phyloP scores from a whole-genome alignment of 2,888 invertebrate genomes.

The Abrostola tripartita region DNA sequence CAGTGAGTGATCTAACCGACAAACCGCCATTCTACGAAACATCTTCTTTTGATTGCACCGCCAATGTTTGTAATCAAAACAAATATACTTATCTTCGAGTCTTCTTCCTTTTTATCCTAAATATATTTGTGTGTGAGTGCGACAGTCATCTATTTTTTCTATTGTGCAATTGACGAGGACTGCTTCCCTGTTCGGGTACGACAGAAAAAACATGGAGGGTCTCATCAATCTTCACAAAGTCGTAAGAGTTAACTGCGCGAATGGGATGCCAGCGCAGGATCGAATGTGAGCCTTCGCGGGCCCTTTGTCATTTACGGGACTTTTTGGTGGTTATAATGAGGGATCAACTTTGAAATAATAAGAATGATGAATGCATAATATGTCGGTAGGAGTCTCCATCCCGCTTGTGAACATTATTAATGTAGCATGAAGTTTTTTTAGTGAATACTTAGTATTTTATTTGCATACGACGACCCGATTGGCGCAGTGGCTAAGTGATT shows the following conservation, averaged over 20 bases:
- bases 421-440: too few species aligned
- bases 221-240: constrained; percentile 50
- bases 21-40: too few species aligned
- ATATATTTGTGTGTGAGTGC: constrained; percentile 44
- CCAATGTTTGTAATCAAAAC: too few species aligned
- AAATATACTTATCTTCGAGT: too few species aligned
- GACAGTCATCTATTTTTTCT: constrained; percentile 11
- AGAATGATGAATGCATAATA: neutral
- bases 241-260: constrained; percentile 42
- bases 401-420: too few species aligned
- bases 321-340: neutral
- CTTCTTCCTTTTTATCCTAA: too few species aligned
- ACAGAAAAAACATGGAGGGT: constrained; percentile 39
- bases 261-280: constrained; percentile 27
- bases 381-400: too few species aligned
- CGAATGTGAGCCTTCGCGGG: constrained; percentile 38
- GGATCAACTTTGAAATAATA: neutral
- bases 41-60: too few species aligned
- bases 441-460: too few species aligned
- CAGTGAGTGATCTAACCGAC: too few species aligned
- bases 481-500: too few species aligned
- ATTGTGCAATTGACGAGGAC: constrained; percentile 42
- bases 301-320: constrained; percentile 15
- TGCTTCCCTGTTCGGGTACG: constrained; percentile 26
- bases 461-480: too few species aligned